phyloP scores from a whole-genome alignment of 2,888 invertebrate species.

The Stenichneumon culpator region DNA sequence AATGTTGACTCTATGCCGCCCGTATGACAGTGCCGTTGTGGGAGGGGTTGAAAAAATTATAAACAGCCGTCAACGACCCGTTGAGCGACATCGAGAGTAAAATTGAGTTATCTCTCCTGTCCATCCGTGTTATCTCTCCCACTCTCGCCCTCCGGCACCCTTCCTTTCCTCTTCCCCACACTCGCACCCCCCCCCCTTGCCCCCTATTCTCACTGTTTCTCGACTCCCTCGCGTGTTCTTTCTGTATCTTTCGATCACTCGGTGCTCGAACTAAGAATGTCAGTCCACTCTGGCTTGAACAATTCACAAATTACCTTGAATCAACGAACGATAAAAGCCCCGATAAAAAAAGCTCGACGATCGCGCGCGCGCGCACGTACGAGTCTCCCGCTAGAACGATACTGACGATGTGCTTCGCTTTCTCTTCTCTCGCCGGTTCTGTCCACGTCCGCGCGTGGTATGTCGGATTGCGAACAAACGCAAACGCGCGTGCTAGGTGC shows the following conservation, averaged over 20 bases:
- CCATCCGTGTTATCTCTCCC: constrained; percentile 37
- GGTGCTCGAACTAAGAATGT: neutral
- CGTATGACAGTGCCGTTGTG: constrained; percentile 1
- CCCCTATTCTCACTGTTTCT: constrained; percentile 29
- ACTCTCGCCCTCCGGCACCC: constrained; percentile 34
- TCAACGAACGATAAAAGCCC: neutral
- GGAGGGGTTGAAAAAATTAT: constrained; percentile 35
- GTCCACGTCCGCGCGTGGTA: constrained; percentile 10
- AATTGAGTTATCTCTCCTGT: constrained; percentile 44
- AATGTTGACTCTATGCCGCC: constrained; percentile 44
- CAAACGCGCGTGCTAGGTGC: constrained; percentile 40
- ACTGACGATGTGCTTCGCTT: constrained; percentile 60
- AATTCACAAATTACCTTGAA: constrained; percentile 6
- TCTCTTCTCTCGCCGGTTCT: constrained; percentile 50
- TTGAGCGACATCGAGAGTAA: constrained; percentile 38
- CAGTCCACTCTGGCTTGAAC: neutral
- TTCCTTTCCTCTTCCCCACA: constrained; percentile 50
- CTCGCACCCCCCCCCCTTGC: constrained; percentile 25
- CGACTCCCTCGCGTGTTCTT: neutral
- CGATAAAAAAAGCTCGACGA: neutral
- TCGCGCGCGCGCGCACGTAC: constrained; percentile 53
- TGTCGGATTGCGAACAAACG: constrained; percentile 47
- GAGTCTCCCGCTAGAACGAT: constrained; percentile 67
- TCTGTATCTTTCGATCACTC: constrained; percentile 2
- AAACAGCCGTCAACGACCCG: constrained; percentile 42